Base-by-base conservation (phyloP, 2,888 invertebrate species). In the Drosophila lutescens region DNA sequence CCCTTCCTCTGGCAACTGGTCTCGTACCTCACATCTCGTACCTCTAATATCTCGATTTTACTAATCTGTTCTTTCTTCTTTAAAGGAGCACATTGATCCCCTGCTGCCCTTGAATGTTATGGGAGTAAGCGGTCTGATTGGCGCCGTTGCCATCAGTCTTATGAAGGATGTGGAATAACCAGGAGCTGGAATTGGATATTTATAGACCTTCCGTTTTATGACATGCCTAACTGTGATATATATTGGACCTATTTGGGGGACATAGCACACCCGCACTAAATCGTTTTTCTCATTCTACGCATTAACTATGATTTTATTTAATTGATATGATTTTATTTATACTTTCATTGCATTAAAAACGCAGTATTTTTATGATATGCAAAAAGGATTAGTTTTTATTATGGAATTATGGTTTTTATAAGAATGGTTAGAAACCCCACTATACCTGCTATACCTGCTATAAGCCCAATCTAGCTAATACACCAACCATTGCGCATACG, bases 1-100 rank as follows among this genome's bases (percentile, higher is more conserved):
- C 97, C 97, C 1, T 96, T 95, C 90, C 93, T 96, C 83, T 96
- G 96, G 95, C 93, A 94, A 87, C 90, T 96, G 93, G 96, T 96
- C 92, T 96, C 92, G 94, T 94, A 63, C 12, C n/a, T 26, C 7
- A 13, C 8, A 9, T 9, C 23, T n/a, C 32, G n/a, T 23, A 4
- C 10, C 5, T 9, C 1, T 8, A 3, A 26, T 17, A 20, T 26
- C 10, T 9, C 17, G 1, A 13, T 34, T 40, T 61, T n/a, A 30
- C 13, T 20, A 15, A 17, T 38, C 32, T 32, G 26, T 36, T 26
- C 9, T 0, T 10, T 46, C 8, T 50, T 34, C 59, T 78, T n/a
- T 81, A 5, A 75, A 94, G 94, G 93, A 92, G 61, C 90, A 90
- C 17, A 88, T 92, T 70, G 91, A 93, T 76, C 88, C 91, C 26